Base-by-base conservation (phyloP, 2,888 invertebrate species). In the Bimastos eiseni region DNA sequence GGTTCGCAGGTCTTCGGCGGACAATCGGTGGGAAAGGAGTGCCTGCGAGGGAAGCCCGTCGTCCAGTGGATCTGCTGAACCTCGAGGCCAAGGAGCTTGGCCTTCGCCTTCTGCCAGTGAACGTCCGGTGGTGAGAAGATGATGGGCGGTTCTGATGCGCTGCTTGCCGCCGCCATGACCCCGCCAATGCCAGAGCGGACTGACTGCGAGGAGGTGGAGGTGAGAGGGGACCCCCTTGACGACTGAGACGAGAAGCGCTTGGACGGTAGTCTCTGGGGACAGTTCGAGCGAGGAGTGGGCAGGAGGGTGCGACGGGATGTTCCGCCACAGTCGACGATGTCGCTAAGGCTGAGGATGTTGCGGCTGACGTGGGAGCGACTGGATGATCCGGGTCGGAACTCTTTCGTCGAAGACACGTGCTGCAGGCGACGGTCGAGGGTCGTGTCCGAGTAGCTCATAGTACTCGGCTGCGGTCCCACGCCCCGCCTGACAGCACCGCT, bases 1-100 rank as follows among this genome's bases (percentile, higher is more conserved):
- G 36, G 17, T 38, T 91, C 89, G 91, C 91, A 91, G 21, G 34
- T 41, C 38, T 91, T 91, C 30, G 91, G 91, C 2, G 91, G 91
- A 30, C 88, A 55, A 70, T 91, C 91, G n/a, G 90, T 37, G 17
- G 90, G 89, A 34, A 91, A 89, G 21, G 90, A 38, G 55, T 90
- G 90, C 70, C 70, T 30, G 49, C 90, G 89, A 21, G 91, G 70
- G 38, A 88, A 30, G 24, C 24, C 13, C 38, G 37, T 38, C 70
- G 37, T n/a, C 84, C 86, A 90, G 36, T 86, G 70, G 24, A 84
- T 38, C 6, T 83, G 41, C 8, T 90, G 90, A 33, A 91, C 86
- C 2, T 55, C 83, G 24, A 91, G 88, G 36, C 90, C 90, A 19
- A 90, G 36, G 55, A 90, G 90, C 34, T 86, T 41, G n/a, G 86